Evolutionary conservation across 2,797 vertebrate genomes (phyloP).

Genomic region (Clarias laeviceps): DNA sequence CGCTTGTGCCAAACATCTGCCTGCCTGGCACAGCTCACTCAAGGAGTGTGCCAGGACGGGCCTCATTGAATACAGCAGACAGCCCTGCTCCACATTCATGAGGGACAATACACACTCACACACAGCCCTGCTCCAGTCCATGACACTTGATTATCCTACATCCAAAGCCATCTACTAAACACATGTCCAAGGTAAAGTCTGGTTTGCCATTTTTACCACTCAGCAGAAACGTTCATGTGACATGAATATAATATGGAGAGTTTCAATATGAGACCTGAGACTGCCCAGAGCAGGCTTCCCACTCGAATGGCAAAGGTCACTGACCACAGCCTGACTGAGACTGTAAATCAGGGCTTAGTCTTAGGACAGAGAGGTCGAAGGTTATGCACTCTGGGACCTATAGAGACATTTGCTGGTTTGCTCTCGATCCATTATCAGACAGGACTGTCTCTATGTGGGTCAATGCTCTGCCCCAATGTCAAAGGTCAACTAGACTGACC

Average conservation of each 20-base stretch:
- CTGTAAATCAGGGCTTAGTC: conserved; percentile 54
- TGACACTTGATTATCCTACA: background rate
- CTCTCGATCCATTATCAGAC: conserved; percentile 36
- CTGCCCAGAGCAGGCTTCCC: background rate
- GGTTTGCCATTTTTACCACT: conserved; percentile 1
- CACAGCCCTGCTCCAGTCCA: background rate
- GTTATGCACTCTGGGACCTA: conserved; percentile 38
- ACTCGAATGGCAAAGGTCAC: conserved; percentile 33
- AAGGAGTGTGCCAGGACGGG: conserved; percentile 28
- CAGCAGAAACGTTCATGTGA: background rate
- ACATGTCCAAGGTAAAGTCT: background rate
- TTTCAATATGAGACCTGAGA: conserved; percentile 9
- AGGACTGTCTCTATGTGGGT: conserved; percentile 41
- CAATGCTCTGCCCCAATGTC: conserved; percentile 32
- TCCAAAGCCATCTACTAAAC: background rate
- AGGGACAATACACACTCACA: conserved; percentile 6
- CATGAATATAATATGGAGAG: background rate
- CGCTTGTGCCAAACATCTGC: conserved; percentile 52
- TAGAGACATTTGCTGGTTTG: conserved; percentile 40
- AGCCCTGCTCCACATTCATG: background rate
- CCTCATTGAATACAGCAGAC: conserved; percentile 23
- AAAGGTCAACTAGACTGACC: conserved; percentile 43
- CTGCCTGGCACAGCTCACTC: conserved; percentile 32
- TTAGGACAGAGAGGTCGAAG: conserved; percentile 36
- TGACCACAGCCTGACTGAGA: conserved; percentile 21